Conservation (phyloP, 2,797 vertebrate species). For the Halcyon leucocephala region DNA sequence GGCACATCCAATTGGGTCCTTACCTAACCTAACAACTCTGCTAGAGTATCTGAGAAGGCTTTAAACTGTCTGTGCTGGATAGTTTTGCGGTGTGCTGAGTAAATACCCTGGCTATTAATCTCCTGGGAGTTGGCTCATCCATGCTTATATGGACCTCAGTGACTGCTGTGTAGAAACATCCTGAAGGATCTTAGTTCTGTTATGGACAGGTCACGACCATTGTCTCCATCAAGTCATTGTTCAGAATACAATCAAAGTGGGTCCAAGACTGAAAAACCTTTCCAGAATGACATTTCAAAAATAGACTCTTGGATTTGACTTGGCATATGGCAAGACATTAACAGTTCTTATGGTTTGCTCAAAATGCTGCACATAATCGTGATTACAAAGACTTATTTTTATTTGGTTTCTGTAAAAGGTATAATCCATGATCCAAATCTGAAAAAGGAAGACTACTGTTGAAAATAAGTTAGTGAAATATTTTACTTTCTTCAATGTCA, state of each 20-base stretch:
- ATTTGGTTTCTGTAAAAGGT: not conserved
- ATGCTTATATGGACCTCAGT: not conserved
- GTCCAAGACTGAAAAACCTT: not conserved
- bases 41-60: not conserved
- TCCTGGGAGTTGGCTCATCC: not conserved
- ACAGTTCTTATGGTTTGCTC: not conserved
- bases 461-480: not conserved
- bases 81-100: not conserved
- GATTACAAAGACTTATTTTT: not conserved
- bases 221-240: not conserved
- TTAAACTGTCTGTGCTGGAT: not conserved
- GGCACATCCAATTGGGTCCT: accelerated
- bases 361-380: not conserved
- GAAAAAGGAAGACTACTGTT: not conserved
- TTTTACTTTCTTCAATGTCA: not conserved
- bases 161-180: not conserved
- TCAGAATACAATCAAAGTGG: not conserved
- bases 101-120: not conserved
- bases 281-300: not conserved
- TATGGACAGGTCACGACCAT: not conserved
- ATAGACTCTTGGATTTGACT: not conserved
- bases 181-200: not conserved
- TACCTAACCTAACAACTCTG: not conserved
- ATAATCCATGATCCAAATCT: not conserved
- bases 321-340: not conserved